Evolutionary conservation across 2,113 vertebrate genomes (phyloP), one percentile per base, ranked within the genome.

Genomic region (Melanerpes formicivorus): DNA sequence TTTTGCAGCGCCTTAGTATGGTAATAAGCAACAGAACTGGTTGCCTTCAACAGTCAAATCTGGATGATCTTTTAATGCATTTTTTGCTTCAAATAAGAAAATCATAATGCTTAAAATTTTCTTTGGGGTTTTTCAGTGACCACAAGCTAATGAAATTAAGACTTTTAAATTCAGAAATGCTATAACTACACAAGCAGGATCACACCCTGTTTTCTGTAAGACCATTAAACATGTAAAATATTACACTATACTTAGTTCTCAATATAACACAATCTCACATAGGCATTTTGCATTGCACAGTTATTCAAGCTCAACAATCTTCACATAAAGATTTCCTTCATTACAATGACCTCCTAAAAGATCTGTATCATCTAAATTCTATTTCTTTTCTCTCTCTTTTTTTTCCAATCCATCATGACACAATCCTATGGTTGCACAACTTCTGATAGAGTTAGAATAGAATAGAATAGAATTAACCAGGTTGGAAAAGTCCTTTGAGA

Each of bases 81-180:
- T 94, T 42, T 1, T 55, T 94, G 82, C 90, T 84, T 96, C 86
- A 96, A 95, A 93, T 88, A 95, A 95, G 54, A 87, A 95, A 95
- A 95, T 86, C 92, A 66, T 90, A 67, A 80, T 93, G 93, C 88
- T 96, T 92, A 94, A 76, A 91, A 73, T 66, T 84, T 95, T 96
- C 78, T 93, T 62, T 12, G 14, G 26, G 2, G 64, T 90, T 95
- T 58, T 26, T 48, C 27, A 48, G 22, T 59, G 27, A 66, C 40
- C 66, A 87, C 8, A 59, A 44, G 14, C 65, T 65, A 59, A 65
- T 0, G 1, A 60, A 67, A 74, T 37, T 7, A 30, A 46, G 11
- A 74, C 44, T 10, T 74, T 18, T 37, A 60, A 26, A 34, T 18
- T 62, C 30, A 17, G 26, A 74, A 67, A 54, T 1, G 1, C 52